phyloP scores from a whole-genome alignment of 2,113 vertebrate genomes.

The Capra hircus region DNA sequence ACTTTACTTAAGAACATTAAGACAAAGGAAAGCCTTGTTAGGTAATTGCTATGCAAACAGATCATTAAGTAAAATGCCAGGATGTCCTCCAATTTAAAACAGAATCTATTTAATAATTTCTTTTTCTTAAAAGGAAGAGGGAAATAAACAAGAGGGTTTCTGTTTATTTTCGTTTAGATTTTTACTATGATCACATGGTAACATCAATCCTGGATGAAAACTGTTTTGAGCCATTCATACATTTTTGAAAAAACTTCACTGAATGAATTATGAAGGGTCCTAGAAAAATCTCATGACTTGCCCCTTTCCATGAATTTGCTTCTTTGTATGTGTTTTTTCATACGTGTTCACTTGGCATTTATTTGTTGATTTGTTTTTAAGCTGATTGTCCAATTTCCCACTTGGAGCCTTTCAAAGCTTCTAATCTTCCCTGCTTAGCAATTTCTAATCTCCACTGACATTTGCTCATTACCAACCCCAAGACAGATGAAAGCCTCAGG shows the following conservation, averaged over 20 bases:
- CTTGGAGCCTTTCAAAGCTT: neutral
- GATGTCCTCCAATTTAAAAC: neutral
- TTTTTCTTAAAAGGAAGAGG: slow-evolving; percentile 21
- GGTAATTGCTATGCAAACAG: neutral
- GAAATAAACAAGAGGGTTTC: neutral
- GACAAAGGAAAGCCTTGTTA: neutral
- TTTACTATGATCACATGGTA: neutral
- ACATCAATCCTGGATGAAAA: neutral
- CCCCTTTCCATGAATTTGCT: neutral
- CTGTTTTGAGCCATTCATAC: slow-evolving; percentile 11
- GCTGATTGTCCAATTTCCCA: neutral
- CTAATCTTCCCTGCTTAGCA: neutral
- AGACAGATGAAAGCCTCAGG: neutral
- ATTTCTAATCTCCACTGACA: neutral
- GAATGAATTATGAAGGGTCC: slow-evolving; percentile 19
- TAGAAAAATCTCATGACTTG: neutral
- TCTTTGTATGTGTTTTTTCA: neutral
- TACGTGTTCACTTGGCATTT: neutral
- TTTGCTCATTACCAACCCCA: neutral
- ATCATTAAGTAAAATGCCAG: slow-evolving; percentile 20
- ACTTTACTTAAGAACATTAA: slow-evolving; percentile 11
- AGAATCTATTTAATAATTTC: neutral
- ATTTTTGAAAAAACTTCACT: neutral
- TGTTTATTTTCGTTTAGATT: neutral
- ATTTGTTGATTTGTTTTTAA: neutral